Conservation (phyloP, 2,888 invertebrate species). For the Pegoplata infirma region DNA sequence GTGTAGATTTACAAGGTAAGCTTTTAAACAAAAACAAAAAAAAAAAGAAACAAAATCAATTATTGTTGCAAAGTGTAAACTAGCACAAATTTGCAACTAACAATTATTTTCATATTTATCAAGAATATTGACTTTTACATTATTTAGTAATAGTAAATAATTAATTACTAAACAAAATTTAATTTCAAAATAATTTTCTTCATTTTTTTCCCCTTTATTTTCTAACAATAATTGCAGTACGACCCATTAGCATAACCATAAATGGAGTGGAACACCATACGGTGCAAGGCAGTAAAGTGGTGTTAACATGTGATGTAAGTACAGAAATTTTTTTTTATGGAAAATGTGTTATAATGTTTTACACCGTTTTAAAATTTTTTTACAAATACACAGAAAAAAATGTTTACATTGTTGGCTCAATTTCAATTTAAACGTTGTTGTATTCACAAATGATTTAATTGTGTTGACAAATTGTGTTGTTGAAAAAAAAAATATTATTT, state of each 20-base stretch:
- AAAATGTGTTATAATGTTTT: too few species aligned
- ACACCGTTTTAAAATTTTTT: too few species aligned
- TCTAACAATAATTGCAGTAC: constrained; percentile 82
- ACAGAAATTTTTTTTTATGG: constrained; percentile 6
- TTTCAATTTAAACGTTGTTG: too few species aligned
- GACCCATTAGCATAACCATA: constrained; percentile 87
- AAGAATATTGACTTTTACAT: constrained; percentile 20
- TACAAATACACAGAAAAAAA: too few species aligned
- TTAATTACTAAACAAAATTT: constrained; percentile 59
- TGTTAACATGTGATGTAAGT: constrained; percentile 83
- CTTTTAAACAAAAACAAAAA: neutral
- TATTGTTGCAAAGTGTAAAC: too few species aligned
- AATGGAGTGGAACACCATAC: constrained; percentile 88
- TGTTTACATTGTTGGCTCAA: too few species aligned
- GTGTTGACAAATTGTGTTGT: too few species aligned
- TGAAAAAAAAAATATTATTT: too few species aligned
- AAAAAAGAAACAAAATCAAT: neutral
- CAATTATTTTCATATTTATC: constrained; percentile 15
- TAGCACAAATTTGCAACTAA: neutral
- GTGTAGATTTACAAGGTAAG: constrained; percentile 84
- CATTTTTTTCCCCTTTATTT: too few species aligned
- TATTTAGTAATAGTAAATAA: constrained; percentile 65
- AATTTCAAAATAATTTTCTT: constrained; percentile 28
- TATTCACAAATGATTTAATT: too few species aligned
- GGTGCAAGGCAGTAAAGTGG: constrained; percentile 88